Base-by-base conservation (phyloP, 2,797 vertebrate genomes). In the Myotis vivesi region DNA sequence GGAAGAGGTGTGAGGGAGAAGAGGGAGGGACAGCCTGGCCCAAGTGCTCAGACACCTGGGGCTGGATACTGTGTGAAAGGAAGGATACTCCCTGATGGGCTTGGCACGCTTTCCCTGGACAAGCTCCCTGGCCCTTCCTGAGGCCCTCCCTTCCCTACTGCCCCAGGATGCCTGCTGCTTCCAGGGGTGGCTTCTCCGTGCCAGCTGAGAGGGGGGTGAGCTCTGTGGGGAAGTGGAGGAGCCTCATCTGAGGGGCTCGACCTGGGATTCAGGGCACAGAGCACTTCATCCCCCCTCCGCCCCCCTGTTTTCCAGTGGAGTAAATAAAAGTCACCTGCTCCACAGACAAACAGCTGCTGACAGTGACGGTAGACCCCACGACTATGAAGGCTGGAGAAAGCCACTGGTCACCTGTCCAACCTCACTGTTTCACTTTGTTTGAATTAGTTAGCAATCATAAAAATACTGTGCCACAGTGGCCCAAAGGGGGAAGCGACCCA, bases 41-140 rank as follows among this genome's bases (percentile, higher is more conserved):
- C 41, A 44, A 86, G 49, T 6, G 6, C 62, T n/a, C 0, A 3
- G 73, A 92, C 75, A 81, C 83, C 83, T 87, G 88, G 82, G 68
- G 23, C 68, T 89, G 68, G 44, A 75, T 0, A 0, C 41, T 20
- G 51, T 55, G 30, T 2, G 5, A 59, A 69, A 94, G 95, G 94
- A 85, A 91, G 92, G 80, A 86, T 33, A 71, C 80, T 44, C 71
- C 64, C 30, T 83, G 72, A 38, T 0, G 25, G 36, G 51, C 13
- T 83, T 92, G 93, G 82, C 1, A 1, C 28, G 30, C 68, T 80
- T 66, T 66, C 71, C 80, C 66, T 72, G 87, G 64, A 82, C 75
- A 81, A 84, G 53, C n/a, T 44, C 41, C 30, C 71, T 23, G 10
- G 73, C 71, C 88, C 49, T 96, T 91, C 94, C 95, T 87, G 92